phyloP scores from a whole-genome alignment of 2,888 invertebrate genomes.

The Heteromurus nitidus region DNA sequence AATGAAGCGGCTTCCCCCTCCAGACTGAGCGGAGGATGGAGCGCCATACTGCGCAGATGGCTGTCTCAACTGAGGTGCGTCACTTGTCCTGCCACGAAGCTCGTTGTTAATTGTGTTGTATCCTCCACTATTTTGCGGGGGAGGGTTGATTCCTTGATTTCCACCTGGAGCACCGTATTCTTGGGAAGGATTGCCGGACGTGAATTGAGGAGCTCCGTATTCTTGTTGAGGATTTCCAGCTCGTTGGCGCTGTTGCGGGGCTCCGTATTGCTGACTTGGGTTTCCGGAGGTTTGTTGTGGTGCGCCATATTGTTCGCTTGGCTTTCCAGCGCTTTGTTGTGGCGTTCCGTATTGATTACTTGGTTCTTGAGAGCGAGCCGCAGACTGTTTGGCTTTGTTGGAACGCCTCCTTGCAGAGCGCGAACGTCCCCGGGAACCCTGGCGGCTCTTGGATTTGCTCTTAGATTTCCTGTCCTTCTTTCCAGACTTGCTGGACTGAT shows the following conservation, averaged over 20 bases:
- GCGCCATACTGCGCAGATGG: slow-evolving; percentile 19
- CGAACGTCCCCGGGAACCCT: background rate
- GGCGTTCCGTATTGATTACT: slow-evolving; percentile 8
- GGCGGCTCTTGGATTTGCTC: background rate
- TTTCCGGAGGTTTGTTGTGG: no score
- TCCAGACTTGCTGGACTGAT: background rate
- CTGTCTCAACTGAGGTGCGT: slow-evolving; percentile 4
- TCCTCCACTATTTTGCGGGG: background rate
- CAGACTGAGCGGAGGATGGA: background rate
- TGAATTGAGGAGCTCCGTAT: slow-evolving; percentile 30
- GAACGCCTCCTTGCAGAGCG: background rate
- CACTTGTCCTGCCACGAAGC: slow-evolving; percentile 18
- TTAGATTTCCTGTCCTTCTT: background rate
- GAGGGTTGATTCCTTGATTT: slow-evolving; percentile 14
- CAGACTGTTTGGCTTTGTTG: background rate
- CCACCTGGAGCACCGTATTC: slow-evolving; percentile 23
- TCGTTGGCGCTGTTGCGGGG: background rate
- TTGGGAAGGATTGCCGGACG: background rate
- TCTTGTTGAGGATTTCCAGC: slow-evolving; percentile 3
- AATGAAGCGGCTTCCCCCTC: background rate
- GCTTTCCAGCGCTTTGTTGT: background rate
- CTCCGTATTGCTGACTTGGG: slow-evolving; percentile 10
- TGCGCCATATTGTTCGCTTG: slow-evolving; percentile 6
- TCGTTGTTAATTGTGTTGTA: slow-evolving; percentile 23
- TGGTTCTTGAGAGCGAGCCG: background rate